A percentile compares a stretch with the other conserved stretches of the same genome.
phyloP scores from a whole-genome alignment of 2,113 vertebrate genomes.

The Pollachius pollachius region DNA sequence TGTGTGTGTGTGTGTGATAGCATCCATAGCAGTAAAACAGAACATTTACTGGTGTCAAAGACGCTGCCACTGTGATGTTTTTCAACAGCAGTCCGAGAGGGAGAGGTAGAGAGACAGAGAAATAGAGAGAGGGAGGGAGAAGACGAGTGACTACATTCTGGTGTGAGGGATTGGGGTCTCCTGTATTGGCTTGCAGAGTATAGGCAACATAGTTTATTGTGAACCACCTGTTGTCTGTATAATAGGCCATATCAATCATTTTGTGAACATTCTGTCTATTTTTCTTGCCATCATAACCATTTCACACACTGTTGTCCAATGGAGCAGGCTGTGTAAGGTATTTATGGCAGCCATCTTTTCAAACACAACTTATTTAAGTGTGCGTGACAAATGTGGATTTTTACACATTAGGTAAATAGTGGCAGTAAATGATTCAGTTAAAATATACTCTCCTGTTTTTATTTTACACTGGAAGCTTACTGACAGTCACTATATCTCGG shows the following conservation, averaged over 20 bases:
- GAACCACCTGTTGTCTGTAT: conserved; percentile 47
- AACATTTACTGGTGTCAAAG: conserved; percentile 31
- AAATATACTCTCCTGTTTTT: no score
- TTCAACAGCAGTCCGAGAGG: conserved; percentile 15
- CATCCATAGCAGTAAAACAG: conserved; percentile 16
- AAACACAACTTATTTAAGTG: no score
- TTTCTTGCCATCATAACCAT: conserved; percentile 15
- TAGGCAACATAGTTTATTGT: conserved; percentile 32
- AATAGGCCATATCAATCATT: neutral
- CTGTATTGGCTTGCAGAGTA: conserved; percentile 15
- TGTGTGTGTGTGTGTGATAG: neutral
- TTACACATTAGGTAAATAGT: no score
- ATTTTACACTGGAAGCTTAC: neutral
- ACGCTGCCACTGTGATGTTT: conserved; percentile 23
- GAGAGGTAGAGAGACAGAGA: neutral
- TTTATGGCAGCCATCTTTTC: neutral
- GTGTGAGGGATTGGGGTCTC: conserved; percentile 47
- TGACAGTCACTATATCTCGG: neutral
- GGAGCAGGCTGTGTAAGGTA: neutral
- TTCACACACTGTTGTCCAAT: conserved; percentile 30
- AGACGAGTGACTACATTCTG: conserved; percentile 28
- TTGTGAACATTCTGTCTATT: conserved; percentile 35
- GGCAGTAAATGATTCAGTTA: no score
- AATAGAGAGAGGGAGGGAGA: conserved; percentile 1
- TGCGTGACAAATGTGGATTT: no score